Conservation (phyloP, 2,797 vertebrate species). For the Cynopterus sphinx region DNA sequence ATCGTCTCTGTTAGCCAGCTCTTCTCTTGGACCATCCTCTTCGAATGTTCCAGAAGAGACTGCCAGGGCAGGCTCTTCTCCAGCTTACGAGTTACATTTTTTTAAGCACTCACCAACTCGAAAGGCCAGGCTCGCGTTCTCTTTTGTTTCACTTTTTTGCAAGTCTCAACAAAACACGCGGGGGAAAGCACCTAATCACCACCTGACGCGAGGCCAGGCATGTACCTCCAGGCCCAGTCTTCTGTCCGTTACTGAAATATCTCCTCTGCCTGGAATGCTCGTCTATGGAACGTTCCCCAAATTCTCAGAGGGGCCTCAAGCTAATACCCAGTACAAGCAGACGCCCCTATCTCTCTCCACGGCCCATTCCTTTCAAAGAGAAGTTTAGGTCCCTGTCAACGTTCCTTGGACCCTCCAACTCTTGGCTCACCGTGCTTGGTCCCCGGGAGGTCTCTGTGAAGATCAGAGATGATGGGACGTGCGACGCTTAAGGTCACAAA, state of each 20-base stretch:
- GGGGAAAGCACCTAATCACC: background rate
- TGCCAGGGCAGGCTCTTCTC: background rate
- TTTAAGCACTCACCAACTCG: background rate
- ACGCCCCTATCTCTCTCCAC: background rate
- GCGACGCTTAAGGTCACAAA: background rate
- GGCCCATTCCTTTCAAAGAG: constrained; percentile 22
- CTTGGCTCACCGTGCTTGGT: background rate
- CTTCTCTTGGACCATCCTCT: background rate
- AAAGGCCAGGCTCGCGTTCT: background rate
- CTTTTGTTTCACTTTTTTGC: background rate
- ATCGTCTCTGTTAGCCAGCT: background rate
- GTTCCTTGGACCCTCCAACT: background rate
- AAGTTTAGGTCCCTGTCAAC: background rate
- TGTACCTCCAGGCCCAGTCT: background rate
- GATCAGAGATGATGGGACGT: background rate
- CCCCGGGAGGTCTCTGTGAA: background rate
- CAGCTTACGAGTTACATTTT: background rate
- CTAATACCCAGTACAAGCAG: background rate
- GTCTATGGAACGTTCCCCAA: background rate
- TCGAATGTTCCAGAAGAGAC: background rate
- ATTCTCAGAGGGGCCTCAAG: background rate
- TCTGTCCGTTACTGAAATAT: background rate
- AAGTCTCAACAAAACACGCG: background rate
- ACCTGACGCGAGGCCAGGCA: background rate
- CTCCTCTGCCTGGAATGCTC: background rate